Conservation (phyloP, 2,888 invertebrate genomes). For the Meghimatium bilineatum region DNA sequence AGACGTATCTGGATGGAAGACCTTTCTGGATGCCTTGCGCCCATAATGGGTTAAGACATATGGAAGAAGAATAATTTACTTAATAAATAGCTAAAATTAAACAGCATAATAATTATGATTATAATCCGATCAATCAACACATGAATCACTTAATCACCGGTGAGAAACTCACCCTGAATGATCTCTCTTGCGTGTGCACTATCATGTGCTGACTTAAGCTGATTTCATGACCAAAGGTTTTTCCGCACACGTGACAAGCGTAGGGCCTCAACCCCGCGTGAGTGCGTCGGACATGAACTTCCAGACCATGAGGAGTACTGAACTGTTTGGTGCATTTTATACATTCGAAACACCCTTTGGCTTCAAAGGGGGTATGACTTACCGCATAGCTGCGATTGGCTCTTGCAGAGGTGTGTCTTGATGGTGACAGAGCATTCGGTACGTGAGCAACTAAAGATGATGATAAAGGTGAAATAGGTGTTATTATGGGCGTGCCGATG, state of each 20-base stretch:
- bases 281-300: slow-evolving; percentile 95
- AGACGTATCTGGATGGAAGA: too few relatives aligned
- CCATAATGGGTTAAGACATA: too few relatives aligned
- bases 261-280: slow-evolving; percentile 94
- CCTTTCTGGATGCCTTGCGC: too few relatives aligned
- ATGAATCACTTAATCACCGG: slow-evolving; percentile 74
- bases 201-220: slow-evolving; percentile 96
- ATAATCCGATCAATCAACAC: too few relatives aligned
- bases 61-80: too few relatives aligned
- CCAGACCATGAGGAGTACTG: slow-evolving; percentile 96
- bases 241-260: slow-evolving; percentile 93
- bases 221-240: slow-evolving; percentile 95
- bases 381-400: slow-evolving; percentile 4
- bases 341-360: slow-evolving; percentile 50
- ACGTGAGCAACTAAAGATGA: slow-evolving; percentile 14
- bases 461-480: slow-evolving; percentile 7
- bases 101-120: too few relatives aligned
- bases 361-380: slow-evolving; percentile 14
- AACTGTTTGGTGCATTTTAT: slow-evolving; percentile 82
- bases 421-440: neutral
- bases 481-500: slow-evolving; percentile 1
- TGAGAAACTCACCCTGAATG: slow-evolving; percentile 85
- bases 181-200: slow-evolving; percentile 78
- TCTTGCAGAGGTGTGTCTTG: neutral
- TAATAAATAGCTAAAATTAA: too few relatives aligned